Evolutionary conservation across 2,797 vertebrate species (phyloP).

Genomic region (Muraenolepis orangiensis): DNA sequence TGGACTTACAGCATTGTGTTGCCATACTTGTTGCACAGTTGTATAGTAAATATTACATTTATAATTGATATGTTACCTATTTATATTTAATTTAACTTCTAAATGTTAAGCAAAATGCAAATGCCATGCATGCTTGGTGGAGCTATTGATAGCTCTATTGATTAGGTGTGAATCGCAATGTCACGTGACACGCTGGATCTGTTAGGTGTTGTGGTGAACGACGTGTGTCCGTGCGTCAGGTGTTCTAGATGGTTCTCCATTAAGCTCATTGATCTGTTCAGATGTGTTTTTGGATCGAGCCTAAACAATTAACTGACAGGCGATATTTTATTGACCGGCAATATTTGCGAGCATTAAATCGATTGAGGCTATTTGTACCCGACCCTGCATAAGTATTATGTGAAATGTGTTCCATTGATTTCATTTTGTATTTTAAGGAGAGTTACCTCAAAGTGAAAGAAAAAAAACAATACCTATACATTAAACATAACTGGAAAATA

Average conservation of each 20-base stretch:
- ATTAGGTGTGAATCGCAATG: constrained; percentile 43
- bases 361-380: neutral
- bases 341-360: neutral
- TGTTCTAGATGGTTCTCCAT: neutral
- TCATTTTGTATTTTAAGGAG: constrained; percentile 39
- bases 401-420: constrained; percentile 21
- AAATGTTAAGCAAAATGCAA: constrained; percentile 33
- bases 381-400: constrained; percentile 4
- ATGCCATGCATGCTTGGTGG: constrained; percentile 6
- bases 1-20: constrained; percentile 60
- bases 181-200: constrained; percentile 48
- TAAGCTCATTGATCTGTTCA: neutral
- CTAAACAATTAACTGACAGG: neutral
- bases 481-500: constrained; percentile 50
- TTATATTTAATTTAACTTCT: constrained; percentile 69
- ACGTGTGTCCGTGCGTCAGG: constrained; percentile 7
- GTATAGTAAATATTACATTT: constrained; percentile 71
- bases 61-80: constrained; percentile 69
- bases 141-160: constrained; percentile 17
- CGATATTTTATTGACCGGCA: neutral
- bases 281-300: neutral
- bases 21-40: constrained; percentile 83
- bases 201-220: constrained; percentile 58
- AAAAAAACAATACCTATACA: constrained; percentile 44
- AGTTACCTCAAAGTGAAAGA: constrained; percentile 42